Percentiles rank a stretch among this genome's conserved stretches.
Evolutionary conservation across 2,888 invertebrate genomes (phyloP).

Genomic region (Drosophila fulvimacula): DNA sequence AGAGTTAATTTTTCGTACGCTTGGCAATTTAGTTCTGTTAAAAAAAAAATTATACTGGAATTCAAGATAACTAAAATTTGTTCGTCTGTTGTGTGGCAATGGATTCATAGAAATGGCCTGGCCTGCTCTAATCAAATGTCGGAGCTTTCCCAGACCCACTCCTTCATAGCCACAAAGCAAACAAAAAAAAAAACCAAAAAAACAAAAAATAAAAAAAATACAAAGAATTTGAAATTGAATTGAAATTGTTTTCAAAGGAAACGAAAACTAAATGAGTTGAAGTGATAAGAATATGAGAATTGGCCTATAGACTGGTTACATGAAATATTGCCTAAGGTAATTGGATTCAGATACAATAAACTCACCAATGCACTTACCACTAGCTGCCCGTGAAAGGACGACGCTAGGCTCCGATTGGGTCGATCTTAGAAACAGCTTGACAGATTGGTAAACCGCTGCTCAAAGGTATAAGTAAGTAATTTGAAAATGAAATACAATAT

Average conservation of each 20-base stretch:
- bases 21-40: slow-evolving; percentile 48
- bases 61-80: slow-evolving; percentile 46
- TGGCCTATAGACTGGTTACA: too few species aligned
- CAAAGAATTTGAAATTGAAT: not conserved
- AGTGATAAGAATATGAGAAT: not conserved
- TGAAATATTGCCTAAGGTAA: too few species aligned
- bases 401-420: too few species aligned
- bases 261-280: not conserved
- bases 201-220: too few species aligned
- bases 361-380: too few species aligned
- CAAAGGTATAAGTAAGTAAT: too few species aligned
- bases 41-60: slow-evolving; percentile 24
- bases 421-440: too few species aligned
- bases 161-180: not conserved
- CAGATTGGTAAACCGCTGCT: too few species aligned
- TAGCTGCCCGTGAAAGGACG: too few species aligned
- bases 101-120: slow-evolving; percentile 28
- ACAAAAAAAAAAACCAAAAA: too few species aligned
- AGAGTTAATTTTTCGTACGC: slow-evolving; percentile 50
- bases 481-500: too few species aligned
- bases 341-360: too few species aligned
- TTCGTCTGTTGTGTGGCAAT: slow-evolving; percentile 24
- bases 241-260: slow-evolving; percentile 10
- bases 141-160: not conserved
- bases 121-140: slow-evolving; percentile 38